Evolutionary conservation across 2,888 invertebrate genomes (phyloP), one percentile per base, ranked within the genome.

Genomic region (Agrotis segetum): DNA sequence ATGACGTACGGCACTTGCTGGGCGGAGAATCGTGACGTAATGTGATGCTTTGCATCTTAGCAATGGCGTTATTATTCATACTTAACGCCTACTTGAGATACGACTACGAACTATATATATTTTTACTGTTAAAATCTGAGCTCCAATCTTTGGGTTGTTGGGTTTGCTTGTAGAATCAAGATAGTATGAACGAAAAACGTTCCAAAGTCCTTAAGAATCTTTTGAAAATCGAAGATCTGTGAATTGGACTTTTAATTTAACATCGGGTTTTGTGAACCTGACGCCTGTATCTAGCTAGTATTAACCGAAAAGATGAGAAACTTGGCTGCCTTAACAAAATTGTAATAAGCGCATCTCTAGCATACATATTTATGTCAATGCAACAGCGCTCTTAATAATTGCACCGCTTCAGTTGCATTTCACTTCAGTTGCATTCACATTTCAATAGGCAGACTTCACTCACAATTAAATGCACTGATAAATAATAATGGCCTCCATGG

Each of bases 1-100:
- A 49, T 65, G 81, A 75, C 74, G 81, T 59, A 74, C 44, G 24
- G 50, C 62, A 73, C 47, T 64, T 52, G 46, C n/a, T 34, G 47
- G 56, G 65, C 47, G 66, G 14, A 11, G 64, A 46, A 70, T 49
- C 46, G 64, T 58, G 47, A 47, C 65, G 47, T 34, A n/a, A 46
- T 34, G 21, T 69, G 70, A 49, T 34, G n/a, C 56, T 60, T 44
- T 60, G 29, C 58, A 58, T 73, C 56, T 50, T 14, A 21, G 50
- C 40, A 44, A 55, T 29, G 44, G 34, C 44, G 72, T 46, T 59
- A 40, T 11, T 50, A 13, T 24, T 16, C 40, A 44, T 50, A 50
- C 69, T 17, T 50, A 5, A 6, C 34, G 24, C 14, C n/a, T 47
- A 40, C 55, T 56, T 52, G 24, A 47, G 50, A 73, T 52, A 58